A percentile compares a stretch with the other conserved stretches of the same genome.
phyloP scores from a whole-genome alignment of 64 coral and sea anemone species.

The Montipora cactus region DNA sequence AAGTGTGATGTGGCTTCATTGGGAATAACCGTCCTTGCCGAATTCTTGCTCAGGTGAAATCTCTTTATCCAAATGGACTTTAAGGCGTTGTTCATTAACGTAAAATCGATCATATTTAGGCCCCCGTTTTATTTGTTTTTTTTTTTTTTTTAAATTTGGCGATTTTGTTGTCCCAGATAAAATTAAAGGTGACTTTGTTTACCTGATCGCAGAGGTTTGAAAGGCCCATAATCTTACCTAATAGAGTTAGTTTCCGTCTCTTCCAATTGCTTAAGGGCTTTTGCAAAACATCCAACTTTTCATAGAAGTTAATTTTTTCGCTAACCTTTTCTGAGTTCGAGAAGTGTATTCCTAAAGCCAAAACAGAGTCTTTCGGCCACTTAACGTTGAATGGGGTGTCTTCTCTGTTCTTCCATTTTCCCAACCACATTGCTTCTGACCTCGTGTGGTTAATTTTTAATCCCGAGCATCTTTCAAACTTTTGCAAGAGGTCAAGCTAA shows the following conservation, averaged over 20 bases:
- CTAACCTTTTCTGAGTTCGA: not conserved
- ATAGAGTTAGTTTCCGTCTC: not conserved
- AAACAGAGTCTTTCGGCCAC: slow-evolving; percentile 17
- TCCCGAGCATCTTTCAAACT: slow-evolving; percentile 20
- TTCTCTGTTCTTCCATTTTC: slow-evolving; percentile 4
- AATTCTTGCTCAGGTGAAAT: not conserved
- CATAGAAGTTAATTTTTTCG: not conserved
- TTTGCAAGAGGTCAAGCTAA: not conserved
- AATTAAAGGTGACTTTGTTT: slow-evolving; percentile 2
- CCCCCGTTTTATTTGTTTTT: not conserved
- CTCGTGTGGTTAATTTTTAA: not conserved
- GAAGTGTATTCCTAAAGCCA: slow-evolving; percentile 2
- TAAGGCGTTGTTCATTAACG: not conserved
- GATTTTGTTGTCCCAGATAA: not conserved
- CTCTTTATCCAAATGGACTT: not conserved
- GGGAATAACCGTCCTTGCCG: not conserved
- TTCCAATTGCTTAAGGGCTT: not conserved
- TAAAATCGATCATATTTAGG: slow-evolving; percentile 15
- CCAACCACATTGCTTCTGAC: slow-evolving; percentile 21
- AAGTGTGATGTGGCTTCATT: not conserved
- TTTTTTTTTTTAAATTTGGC: not conserved
- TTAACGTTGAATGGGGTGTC: slow-evolving; percentile 6
- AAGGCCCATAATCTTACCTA: not conserved
- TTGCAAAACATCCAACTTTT: not conserved
- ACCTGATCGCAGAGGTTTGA: slow-evolving; percentile 10